phyloP scores from a whole-genome alignment of 2,113 vertebrate species.

The Upupa epops region DNA sequence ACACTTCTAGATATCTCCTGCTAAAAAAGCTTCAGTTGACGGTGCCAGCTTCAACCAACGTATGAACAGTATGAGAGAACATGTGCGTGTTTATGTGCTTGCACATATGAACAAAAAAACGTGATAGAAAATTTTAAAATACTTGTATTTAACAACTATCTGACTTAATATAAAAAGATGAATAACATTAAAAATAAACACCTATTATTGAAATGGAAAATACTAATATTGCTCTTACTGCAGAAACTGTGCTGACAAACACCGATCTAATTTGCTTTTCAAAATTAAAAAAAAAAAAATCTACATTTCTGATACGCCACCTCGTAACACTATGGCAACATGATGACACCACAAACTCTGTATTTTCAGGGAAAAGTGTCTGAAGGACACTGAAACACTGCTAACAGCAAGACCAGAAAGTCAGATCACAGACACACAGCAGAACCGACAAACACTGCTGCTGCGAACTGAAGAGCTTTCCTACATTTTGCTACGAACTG shows the following conservation, averaged over 20 bases:
- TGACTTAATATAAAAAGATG: neutral
- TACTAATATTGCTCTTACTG: neutral
- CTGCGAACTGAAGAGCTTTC: neutral
- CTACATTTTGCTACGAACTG: neutral
- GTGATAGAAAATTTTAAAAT: neutral
- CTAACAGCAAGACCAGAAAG: neutral
- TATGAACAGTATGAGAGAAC: neutral
- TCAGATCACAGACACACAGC: neutral
- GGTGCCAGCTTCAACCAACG: neutral
- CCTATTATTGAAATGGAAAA: neutral
- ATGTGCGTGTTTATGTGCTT: rapidly evolving
- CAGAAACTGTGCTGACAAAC: neutral
- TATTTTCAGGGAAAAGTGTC: too few relatives aligned
- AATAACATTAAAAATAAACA: neutral
- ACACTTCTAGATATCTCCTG: neutral
- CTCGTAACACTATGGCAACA: neutral
- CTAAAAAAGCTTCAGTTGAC: neutral
- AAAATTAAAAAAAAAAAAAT: neutral
- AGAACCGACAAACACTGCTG: neutral
- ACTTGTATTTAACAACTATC: neutral
- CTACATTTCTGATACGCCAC: neutral
- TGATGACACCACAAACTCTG: too few relatives aligned
- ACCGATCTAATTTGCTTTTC: rapidly evolving
- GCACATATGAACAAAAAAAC: neutral
- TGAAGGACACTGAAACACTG: neutral